Percentiles rank a stretch among this genome's conserved stretches.
These are phyloP conservation scores for Apostichopus japonicus DNA, from an alignment of 35 echinoderm and acorn worm species.

Conservation along the genomic window DNA sequence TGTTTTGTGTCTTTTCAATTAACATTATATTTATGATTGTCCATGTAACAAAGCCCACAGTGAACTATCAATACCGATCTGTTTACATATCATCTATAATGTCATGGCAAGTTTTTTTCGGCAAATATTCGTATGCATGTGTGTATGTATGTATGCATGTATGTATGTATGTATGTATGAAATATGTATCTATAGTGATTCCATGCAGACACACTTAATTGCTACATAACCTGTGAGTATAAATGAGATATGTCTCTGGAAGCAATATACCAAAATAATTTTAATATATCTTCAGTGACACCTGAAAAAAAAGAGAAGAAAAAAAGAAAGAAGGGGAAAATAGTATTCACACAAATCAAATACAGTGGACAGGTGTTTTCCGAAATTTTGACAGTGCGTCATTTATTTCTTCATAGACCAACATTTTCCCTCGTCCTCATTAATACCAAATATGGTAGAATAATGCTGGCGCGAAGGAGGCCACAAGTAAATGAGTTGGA, in stretches of 20 bases:
- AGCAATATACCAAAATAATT: background rate
- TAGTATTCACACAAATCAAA: constrained; percentile 19
- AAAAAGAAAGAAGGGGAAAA: background rate
- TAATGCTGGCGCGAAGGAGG: constrained; percentile 46
- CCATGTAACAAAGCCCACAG: no score
- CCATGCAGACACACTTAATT: no score
- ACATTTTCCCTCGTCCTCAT: constrained; percentile 28
- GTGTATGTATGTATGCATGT: no score
- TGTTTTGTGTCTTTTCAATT: no score
- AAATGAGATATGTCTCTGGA: constrained; percentile 2
- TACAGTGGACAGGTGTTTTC: constrained; percentile 48
- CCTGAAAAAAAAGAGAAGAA: background rate
- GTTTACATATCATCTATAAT: no score
- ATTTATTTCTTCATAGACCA: constrained; percentile 17
- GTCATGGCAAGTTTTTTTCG: no score
- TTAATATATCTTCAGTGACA: constrained; percentile 1
- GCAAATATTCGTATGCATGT: no score
- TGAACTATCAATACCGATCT: no score
- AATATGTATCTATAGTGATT: no score
- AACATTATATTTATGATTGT: no score
- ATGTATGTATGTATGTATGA: no score
- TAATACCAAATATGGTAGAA: constrained; percentile 49
- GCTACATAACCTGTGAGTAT: background rate
- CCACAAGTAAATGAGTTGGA: constrained; percentile 32
- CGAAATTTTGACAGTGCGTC: constrained; percentile 45